Conservation (phyloP, 2,888 invertebrate genomes). For the Andrena bicolor region DNA sequence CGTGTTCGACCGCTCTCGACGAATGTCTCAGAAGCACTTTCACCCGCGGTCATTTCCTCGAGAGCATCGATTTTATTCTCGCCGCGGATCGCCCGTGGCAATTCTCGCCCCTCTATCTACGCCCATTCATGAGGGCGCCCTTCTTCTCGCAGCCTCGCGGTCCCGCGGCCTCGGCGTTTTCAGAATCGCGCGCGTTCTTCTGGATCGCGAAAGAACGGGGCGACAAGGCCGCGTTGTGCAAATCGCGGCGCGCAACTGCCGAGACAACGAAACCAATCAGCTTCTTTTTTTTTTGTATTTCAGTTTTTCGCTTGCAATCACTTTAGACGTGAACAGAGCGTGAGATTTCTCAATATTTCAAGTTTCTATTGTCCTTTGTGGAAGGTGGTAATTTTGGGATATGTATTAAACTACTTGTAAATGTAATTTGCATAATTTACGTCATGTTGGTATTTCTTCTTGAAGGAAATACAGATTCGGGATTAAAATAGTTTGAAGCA, state of each 20-base stretch:
- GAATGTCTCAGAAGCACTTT: constrained; percentile 75
- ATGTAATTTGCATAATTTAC: too few relatives aligned
- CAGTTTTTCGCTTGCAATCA: neutral
- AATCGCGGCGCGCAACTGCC: neutral
- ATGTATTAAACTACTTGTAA: too few relatives aligned
- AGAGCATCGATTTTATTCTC: constrained; percentile 67
- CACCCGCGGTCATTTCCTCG: constrained; percentile 78
- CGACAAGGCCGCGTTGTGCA: constrained; percentile 40
- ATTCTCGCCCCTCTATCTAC: constrained; percentile 60
- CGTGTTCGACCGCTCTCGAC: constrained; percentile 50
- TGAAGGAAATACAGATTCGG: too few relatives aligned
- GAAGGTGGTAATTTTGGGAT: too few relatives aligned
- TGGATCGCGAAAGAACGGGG: constrained; percentile 17
- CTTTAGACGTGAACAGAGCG: neutral
- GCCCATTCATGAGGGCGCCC: constrained; percentile 57
- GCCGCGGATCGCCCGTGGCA: constrained; percentile 63
- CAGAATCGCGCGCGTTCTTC: constrained; percentile 21
- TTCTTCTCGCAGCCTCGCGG: constrained; percentile 17
- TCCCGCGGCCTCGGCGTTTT: constrained; percentile 19
- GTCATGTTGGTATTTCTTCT: too few relatives aligned
- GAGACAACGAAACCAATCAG: constrained; percentile 21
- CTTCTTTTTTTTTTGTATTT: constrained; percentile 11
- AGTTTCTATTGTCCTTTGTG: too few relatives aligned
- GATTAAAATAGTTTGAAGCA: too few relatives aligned
- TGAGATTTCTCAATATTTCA: constrained; percentile 1